Base-by-base conservation (phyloP, 1,140 invertebrate genomes). In the Lerema accius region DNA sequence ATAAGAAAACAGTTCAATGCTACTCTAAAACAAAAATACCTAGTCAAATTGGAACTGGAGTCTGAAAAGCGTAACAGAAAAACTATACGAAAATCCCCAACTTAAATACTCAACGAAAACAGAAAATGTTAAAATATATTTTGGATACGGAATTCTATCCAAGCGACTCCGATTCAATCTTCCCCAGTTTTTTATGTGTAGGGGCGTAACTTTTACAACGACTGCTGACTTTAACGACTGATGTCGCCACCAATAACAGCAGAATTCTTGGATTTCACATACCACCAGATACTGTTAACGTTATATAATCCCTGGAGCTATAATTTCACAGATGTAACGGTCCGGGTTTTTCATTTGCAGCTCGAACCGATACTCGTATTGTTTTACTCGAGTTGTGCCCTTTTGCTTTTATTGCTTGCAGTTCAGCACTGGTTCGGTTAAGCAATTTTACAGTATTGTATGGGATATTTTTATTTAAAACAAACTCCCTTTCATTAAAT, bases 211-310 rank as follows among this genome's bases (percentile, higher is more conserved):
- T 48, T 42, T 26, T 39, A 19, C 45, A 39, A 56, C 46, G 53
- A 50, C 51, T 39, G 46, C 48, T 53, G 35, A 51, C 35, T 67
- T 73, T 71, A 75, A 78, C 72, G 67, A 75, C 59, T 65, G 59
- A 66, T 62, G 63, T 63, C 51, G 39, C 49, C 35, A 48, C 66
- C 55, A 67, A 67, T 78, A 78, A 78, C 73, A 75, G 51, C 63
- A 17, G 65, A 68, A 37, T 63, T 35, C 28, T 46, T 32, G 56
- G 49, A 46, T 62, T 64, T 45, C 28, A 40, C 39, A 69, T 61
- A 63, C 64, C 51, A 64, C 39, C 32, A 13, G 28, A 58, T 37
- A 10, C 28, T 16, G 9, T 45, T n/a, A n/a, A 45, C 28, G 56
- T 60, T 48, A 53, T 51, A 39, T 59, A 59, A 49, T 65, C 50